A percentile compares a stretch with the other conserved stretches of the same genome.
Conservation (phyloP, 1,140 invertebrate species). For the Hypsibius dujardini region DNA sequence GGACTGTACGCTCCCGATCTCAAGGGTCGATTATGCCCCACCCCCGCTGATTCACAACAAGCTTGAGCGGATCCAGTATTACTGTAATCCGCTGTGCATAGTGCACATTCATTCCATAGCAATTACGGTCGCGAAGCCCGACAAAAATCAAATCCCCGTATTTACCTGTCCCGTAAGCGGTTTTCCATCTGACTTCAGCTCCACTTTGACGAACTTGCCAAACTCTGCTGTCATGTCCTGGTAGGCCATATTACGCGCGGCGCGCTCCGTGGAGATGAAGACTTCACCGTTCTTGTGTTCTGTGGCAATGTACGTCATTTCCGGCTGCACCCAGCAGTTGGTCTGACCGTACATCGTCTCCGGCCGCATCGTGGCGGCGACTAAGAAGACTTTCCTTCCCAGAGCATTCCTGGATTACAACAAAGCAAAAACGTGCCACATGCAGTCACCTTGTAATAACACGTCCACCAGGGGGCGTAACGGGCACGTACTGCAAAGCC, state of each 20-base stretch:
- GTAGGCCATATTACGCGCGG: conserved; percentile 86
- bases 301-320: conserved; percentile 78
- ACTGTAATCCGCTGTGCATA: too few species aligned
- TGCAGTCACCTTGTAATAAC: conserved; percentile 14
- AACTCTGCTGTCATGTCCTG: conserved; percentile 70
- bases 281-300: conserved; percentile 46
- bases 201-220: conserved; percentile 46
- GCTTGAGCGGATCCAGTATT: too few species aligned
- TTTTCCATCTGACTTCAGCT: neutral
- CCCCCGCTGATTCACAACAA: too few species aligned
- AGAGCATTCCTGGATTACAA: conserved; percentile 37
- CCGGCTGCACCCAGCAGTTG: conserved; percentile 92
- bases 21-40: too few species aligned
- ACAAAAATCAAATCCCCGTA: too few species aligned
- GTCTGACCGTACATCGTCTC: conserved; percentile 99
- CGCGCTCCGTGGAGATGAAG: conserved; percentile 65
- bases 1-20: too few species aligned
- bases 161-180: conserved; percentile 48
- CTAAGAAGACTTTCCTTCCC: conserved; percentile 53
- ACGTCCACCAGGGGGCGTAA: too few species aligned
- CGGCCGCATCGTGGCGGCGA: conserved; percentile 88
- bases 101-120: too few species aligned
- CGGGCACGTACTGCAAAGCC: conserved; percentile 16
- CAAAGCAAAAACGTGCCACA: conserved; percentile 17
- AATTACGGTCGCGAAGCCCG: too few species aligned